Percentiles rank a stretch among this genome's conserved stretches.
Evolutionary conservation across 23 tunicate species (phyloP).

Genomic region (Ciona savignyi): DNA sequence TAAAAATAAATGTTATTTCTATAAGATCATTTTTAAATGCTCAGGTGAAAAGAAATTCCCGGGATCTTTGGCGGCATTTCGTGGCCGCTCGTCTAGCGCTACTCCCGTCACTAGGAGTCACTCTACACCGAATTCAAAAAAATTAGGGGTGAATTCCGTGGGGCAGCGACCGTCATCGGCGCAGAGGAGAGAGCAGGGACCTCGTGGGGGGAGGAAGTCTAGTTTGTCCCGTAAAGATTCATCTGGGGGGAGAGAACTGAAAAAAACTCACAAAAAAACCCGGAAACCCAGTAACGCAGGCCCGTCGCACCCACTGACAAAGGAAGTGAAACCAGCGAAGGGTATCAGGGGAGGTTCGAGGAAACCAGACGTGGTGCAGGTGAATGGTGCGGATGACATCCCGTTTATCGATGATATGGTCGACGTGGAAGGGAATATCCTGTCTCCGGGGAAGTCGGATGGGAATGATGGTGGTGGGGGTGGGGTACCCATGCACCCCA

Average conservation of each 20-base stretch:
- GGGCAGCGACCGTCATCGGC: not conserved
- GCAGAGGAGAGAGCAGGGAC: not conserved
- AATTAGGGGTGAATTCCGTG: not conserved
- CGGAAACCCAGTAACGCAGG: not conserved
- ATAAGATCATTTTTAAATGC: too few relatives aligned
- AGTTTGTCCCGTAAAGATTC: not conserved
- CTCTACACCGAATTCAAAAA: constrained; percentile 2
- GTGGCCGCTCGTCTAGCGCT: not conserved
- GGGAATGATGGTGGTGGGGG: too few relatives aligned
- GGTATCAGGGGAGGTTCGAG: not conserved
- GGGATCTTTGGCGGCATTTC: not conserved
- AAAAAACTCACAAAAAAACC: not conserved
- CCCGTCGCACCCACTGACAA: too few relatives aligned
- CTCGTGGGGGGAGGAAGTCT: not conserved
- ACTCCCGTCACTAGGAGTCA: constrained; percentile 9
- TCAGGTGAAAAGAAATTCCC: not conserved
- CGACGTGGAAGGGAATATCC: constrained; percentile 52
- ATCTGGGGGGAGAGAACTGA: not conserved
- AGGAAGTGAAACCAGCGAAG: not conserved
- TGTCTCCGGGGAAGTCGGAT: constrained; percentile 17
- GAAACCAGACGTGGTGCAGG: not conserved
- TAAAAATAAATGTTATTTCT: too few relatives aligned
- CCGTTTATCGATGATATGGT: constrained; percentile 65
- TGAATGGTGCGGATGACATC: constrained; percentile 30
- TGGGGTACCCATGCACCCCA: too few relatives aligned